These are phyloP conservation scores for Intellagama lesueurii DNA, from an alignment of 2,797 vertebrate genomes.

Conservation along the genomic window DNA sequence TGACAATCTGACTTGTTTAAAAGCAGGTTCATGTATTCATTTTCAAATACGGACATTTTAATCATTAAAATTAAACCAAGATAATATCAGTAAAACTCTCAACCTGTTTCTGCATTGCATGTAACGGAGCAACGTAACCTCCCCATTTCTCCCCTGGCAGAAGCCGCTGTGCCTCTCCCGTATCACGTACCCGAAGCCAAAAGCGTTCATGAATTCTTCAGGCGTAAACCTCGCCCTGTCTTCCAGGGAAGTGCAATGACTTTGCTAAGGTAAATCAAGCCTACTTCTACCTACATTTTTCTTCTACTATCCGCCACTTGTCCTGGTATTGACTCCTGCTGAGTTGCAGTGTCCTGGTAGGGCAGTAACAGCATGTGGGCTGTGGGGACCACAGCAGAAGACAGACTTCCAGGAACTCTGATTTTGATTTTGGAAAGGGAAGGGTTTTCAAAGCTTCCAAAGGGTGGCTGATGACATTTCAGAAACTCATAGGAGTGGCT, in stretches of 20 bases:
- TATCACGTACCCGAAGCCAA: conserved; percentile 95
- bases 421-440: background rate
- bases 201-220: conserved; percentile 92
- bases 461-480: background rate
- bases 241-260: conserved; percentile 88
- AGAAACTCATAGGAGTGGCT: background rate
- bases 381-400: background rate
- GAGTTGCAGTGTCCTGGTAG: no score
- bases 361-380: background rate
- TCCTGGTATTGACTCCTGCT: no score
- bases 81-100: background rate
- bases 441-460: background rate
- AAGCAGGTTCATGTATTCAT: background rate
- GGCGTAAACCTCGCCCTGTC: conserved; percentile 81
- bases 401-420: background rate
- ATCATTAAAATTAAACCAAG: background rate
- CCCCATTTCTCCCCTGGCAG: conserved; percentile 74
- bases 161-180: conserved; percentile 88
- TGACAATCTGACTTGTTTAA: background rate
- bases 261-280: conserved; percentile 88
- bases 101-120: background rate
- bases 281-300: background rate
- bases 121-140: accelerated
- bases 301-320: background rate
- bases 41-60: background rate